A percentile compares a stretch with the other conserved stretches of the same genome.
Conservation (phyloP, 2,113 vertebrate species). For the Oreochromis tanganicae region DNA sequence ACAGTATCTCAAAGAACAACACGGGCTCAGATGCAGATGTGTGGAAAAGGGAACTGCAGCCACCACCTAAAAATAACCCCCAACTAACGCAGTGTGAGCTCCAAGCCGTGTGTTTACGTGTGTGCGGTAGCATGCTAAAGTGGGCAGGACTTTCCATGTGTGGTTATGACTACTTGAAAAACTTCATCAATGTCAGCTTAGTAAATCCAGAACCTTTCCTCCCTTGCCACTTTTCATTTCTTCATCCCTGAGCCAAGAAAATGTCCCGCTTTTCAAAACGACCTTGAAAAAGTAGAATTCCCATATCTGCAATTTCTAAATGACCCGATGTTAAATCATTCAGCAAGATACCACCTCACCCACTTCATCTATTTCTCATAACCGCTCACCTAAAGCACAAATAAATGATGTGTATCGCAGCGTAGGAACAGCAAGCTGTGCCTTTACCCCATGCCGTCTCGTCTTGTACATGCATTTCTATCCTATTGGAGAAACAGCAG, state of each 20-base stretch:
- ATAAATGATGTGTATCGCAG: constrained; percentile 17
- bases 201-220: constrained; percentile 13
- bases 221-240: constrained; percentile 6
- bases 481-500: constrained; percentile 7
- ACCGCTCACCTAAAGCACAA: constrained; percentile 22
- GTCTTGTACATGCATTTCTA: not conserved
- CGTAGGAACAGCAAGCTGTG: not conserved
- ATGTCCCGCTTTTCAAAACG: not conserved
- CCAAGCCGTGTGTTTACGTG: not conserved
- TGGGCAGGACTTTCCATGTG: constrained; percentile 30
- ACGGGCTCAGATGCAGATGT: constrained; percentile 15
- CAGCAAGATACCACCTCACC: not conserved
- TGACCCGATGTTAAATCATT: constrained; percentile 38
- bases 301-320: constrained; percentile 32
- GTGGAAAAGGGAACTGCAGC: constrained; percentile 36
- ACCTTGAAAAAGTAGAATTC: constrained; percentile 14
- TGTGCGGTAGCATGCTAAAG: constrained; percentile 5
- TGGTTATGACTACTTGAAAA: constrained; percentile 35
- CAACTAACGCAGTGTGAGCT: constrained; percentile 1
- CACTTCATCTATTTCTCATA: constrained; percentile 11
- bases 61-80: constrained; percentile 31
- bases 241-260: constrained; percentile 15
- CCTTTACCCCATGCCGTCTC: not conserved
- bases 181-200: constrained; percentile 45
- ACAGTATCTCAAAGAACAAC: constrained; percentile 36